These are phyloP conservation scores for Rhogogaster chlorosoma DNA, from an alignment of 2,888 invertebrate genomes.

Conservation along the genomic window DNA sequence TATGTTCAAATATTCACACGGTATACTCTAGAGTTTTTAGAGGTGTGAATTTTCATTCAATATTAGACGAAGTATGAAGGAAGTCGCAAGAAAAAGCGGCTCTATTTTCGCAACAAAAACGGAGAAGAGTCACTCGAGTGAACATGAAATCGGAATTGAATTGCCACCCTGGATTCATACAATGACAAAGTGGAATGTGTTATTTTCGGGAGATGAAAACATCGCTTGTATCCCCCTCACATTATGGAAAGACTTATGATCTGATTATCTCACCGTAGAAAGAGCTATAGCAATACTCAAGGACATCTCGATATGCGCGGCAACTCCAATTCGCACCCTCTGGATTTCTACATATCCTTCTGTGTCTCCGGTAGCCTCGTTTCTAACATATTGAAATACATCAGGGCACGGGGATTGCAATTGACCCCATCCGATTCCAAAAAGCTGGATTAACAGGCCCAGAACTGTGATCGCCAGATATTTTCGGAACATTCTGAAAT, in stretches of 20 bases:
- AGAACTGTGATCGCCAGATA: conserved; percentile 9
- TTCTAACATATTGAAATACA: conserved; percentile 66
- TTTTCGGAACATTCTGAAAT: conserved; percentile 26
- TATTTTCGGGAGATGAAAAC: neutral
- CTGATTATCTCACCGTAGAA: conserved; percentile 63
- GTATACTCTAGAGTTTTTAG: no score
- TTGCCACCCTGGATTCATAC: neutral
- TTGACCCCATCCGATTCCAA: conserved; percentile 44
- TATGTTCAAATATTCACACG: neutral
- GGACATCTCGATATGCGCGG: conserved; percentile 63
- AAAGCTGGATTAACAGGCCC: conserved; percentile 16
- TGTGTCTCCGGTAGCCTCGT: conserved; percentile 61
- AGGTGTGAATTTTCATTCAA: neutral
- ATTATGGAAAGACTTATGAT: neutral
- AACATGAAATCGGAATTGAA: neutral
- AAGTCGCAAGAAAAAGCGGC: neutral
- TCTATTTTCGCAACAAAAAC: neutral
- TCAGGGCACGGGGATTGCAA: conserved; percentile 65
- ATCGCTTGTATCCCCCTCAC: neutral
- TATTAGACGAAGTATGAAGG: neutral
- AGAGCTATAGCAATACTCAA: conserved; percentile 64
- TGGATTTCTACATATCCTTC: conserved; percentile 67
- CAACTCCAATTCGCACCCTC: conserved; percentile 61
- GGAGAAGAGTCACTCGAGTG: neutral
- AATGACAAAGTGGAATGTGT: neutral